Base-by-base conservation (phyloP, 2,888 invertebrate species). In the Trissoscelio sp. region DNA sequence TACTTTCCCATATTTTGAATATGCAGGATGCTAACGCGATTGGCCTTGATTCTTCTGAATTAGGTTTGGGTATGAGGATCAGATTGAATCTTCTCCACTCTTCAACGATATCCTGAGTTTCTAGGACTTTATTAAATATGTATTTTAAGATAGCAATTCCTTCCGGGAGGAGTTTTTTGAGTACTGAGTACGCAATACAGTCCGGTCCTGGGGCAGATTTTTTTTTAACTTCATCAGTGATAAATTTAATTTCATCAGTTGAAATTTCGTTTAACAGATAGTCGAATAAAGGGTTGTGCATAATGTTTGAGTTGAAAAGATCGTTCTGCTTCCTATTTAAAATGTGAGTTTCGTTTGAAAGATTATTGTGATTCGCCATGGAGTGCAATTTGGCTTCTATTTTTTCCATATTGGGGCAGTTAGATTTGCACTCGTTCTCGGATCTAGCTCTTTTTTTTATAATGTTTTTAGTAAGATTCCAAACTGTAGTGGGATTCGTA, bases 371-470 rank as follows among this genome's bases (percentile, higher is more conserved):
- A 22, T 22, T 16, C 9, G n/a, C n/a, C 48, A 53, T 53, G 5
- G 2, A 14, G 12, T 24, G 6, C 1, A 53, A 7, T 28, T 53
- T 28, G 9, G 0, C 12, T 18, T 16, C 20, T 20, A 57, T 39
- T 20, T 57, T 57, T 1, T 57, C 22, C 2, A 37, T n/a, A 57
- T 57, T 57, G 3, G 39, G 5, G 12, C n/a, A 37, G 37, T 57
- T 57, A 1, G 55, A 34, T 34, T 55, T 55, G 12, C 34, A 34
- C 16, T 34, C 34, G 2, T 7, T 9, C 6, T 55, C 34, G 2
- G 9, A 4, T 55, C 55, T 55, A 9, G 16, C 1, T 34, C 31
- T 55, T n/a, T 57, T 57, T 12, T 57, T 57, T 57, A 20, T 57
- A 37, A 57, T 57, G 22, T 39, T 37, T 39, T 20, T 57, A 3